Evolutionary conservation across 2,888 invertebrate species (phyloP).

Genomic region (Melinaea marsaeus): DNA sequence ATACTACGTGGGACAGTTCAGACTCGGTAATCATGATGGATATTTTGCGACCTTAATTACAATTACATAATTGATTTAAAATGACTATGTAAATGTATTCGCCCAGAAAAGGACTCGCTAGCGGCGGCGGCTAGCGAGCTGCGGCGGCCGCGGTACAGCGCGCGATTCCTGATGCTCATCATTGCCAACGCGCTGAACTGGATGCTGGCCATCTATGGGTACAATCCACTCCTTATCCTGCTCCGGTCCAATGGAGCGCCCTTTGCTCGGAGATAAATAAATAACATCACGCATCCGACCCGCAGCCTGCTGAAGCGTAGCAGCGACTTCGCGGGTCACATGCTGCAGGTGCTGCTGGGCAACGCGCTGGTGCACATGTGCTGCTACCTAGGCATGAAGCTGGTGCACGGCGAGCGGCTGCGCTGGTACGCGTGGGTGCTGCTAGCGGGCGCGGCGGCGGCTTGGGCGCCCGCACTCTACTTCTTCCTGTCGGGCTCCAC

Average conservation of each 20-base stretch:
- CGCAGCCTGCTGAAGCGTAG: slow-evolving; percentile 75
- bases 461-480: slow-evolving; percentile 84
- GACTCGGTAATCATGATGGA: slow-evolving; percentile 71
- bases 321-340: slow-evolving; percentile 87
- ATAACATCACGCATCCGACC: background rate
- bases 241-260: background rate
- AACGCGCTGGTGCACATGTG: slow-evolving; percentile 89
- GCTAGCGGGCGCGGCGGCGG: slow-evolving; percentile 79
- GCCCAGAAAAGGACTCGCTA: slow-evolving; percentile 52
- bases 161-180: slow-evolving; percentile 78
- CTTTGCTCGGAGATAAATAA: background rate
- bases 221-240: background rate
- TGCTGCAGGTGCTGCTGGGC: slow-evolving; percentile 87
- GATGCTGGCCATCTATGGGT: slow-evolving; percentile 83
- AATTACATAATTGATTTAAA: background rate
- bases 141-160: slow-evolving; percentile 62
- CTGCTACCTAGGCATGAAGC: slow-evolving; percentile 92
- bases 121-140: slow-evolving; percentile 54
- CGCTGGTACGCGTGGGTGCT: slow-evolving; percentile 80
- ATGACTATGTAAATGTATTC: background rate
- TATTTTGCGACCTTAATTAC: background rate
- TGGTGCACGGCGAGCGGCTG: slow-evolving; percentile 81
- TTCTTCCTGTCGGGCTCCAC: slow-evolving; percentile 56
- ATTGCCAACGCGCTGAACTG: slow-evolving; percentile 83
- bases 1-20: slow-evolving; percentile 88